Evolutionary conservation across 2,113 vertebrate species (phyloP).

Genomic region (Anseranas semipalmata): DNA sequence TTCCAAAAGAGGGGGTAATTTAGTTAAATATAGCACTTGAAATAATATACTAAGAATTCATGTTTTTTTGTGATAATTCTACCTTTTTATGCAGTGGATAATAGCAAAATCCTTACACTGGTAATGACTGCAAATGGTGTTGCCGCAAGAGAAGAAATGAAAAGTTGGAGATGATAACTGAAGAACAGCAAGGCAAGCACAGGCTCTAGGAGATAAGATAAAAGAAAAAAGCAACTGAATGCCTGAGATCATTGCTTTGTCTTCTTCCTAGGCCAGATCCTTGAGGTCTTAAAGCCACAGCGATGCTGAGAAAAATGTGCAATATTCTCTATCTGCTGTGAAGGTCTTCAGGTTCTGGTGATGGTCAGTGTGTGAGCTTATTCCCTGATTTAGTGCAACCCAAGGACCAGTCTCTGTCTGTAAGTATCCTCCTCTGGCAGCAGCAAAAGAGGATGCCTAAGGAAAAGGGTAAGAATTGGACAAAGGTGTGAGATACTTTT

Average conservation of each 20-base stretch:
- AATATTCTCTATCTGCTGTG: neutral
- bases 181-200: neutral
- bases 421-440: neutral
- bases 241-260: neutral
- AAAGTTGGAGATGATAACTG: neutral
- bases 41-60: constrained; percentile 35
- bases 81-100: neutral
- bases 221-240: neutral
- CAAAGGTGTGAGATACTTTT: neutral
- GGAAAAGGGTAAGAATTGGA: neutral
- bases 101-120: neutral
- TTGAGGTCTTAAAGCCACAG: neutral
- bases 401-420: neutral
- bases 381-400: neutral
- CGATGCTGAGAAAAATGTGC: neutral
- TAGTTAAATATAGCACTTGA: constrained; percentile 64
- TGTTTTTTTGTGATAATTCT: neutral
- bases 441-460: neutral
- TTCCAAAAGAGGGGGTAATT: constrained; percentile 58
- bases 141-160: neutral
- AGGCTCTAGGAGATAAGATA: neutral
- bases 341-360: neutral
- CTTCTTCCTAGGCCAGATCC: neutral
- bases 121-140: neutral
- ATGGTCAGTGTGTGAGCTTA: neutral